These are phyloP conservation scores for Epinephelus moara DNA, from an alignment of 2,113 vertebrate species.

Conservation along the genomic window DNA sequence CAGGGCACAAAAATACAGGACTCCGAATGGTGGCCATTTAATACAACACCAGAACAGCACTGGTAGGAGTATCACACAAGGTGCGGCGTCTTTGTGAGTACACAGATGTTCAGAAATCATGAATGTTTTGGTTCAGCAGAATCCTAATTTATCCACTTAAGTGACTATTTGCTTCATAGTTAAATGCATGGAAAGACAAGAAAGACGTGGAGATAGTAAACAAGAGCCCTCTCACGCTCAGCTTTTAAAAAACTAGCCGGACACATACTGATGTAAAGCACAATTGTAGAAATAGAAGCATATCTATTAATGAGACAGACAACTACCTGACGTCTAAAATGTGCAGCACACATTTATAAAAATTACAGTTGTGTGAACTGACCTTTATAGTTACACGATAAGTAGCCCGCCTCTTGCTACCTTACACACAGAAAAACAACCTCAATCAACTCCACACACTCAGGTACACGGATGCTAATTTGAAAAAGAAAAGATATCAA, in stretches of 20 bases:
- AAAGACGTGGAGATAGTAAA: background rate
- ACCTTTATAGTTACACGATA: background rate
- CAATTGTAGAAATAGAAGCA: background rate
- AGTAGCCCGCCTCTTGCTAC: background rate
- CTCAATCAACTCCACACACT: background rate
- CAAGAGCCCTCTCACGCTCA: background rate
- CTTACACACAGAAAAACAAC: background rate
- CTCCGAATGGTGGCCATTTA: background rate
- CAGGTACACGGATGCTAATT: background rate
- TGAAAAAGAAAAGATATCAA: background rate
- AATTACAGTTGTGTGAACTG: background rate
- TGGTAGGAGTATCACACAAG: background rate
- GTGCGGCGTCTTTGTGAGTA: background rate
- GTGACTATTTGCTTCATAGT: background rate
- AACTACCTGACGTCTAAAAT: background rate
- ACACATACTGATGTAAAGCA: background rate
- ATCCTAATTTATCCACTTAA: background rate
- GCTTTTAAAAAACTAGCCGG: background rate
- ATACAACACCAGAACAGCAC: conserved; percentile 3
- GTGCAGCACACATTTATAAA: background rate
- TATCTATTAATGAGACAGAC: background rate
- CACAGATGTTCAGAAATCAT: background rate
- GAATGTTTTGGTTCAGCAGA: background rate
- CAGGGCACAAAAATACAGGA: conserved; percentile 1
- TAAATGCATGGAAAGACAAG: background rate